These are phyloP conservation scores for Clarias laeviceps DNA, from an alignment of 2,797 vertebrate genomes.

Conservation along the genomic window DNA sequence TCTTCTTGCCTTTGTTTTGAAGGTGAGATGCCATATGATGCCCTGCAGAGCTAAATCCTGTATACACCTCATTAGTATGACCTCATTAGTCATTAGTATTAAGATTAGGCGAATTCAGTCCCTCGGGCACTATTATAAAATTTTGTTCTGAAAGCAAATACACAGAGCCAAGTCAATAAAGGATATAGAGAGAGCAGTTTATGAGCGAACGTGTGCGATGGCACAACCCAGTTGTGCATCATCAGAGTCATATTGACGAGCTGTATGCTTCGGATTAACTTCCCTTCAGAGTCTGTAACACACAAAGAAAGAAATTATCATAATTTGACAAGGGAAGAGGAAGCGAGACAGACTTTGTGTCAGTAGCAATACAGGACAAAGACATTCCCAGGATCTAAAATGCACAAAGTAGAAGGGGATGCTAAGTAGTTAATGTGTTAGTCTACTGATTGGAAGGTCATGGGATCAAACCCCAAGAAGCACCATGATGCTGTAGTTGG, in stretches of 20 bases:
- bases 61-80: slow-evolving; percentile 11
- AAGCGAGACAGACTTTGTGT: background rate
- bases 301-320: background rate
- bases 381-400: background rate
- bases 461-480: no score
- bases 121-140: background rate
- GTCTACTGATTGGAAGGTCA: no score
- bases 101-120: background rate
- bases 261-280: slow-evolving; percentile 75
- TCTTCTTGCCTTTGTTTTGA: slow-evolving; percentile 56
- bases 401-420: background rate
- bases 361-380: background rate
- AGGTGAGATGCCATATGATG: slow-evolving; percentile 68
- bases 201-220: slow-evolving; percentile 81
- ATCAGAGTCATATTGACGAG: slow-evolving; percentile 87
- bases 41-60: background rate
- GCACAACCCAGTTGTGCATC: slow-evolving; percentile 91
- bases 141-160: background rate
- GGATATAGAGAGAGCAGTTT: slow-evolving; percentile 89
- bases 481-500: no score
- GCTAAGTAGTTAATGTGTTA: no score
- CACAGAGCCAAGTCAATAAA: slow-evolving; percentile 38
- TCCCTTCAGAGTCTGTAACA: slow-evolving; percentile 80
- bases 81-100: background rate
- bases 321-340: background rate